A percentile compares a stretch with the other conserved stretches of the same genome.
Evolutionary conservation across 2,113 vertebrate genomes (phyloP).

Genomic region (Microcebus jonahi): DNA sequence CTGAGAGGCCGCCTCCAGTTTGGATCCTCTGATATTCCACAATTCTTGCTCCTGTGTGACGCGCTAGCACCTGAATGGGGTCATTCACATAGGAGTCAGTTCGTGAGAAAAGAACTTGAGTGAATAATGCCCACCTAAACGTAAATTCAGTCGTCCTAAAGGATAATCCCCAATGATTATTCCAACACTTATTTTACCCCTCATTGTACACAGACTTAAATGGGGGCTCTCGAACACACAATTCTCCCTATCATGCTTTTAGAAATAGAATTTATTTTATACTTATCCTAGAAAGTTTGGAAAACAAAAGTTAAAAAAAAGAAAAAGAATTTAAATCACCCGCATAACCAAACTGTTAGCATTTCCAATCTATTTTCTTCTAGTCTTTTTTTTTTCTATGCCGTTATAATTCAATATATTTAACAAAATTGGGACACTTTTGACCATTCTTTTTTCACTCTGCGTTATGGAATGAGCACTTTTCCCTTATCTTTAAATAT

Average conservation of each 20-base stretch:
- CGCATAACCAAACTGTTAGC: background rate
- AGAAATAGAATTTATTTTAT: conserved; percentile 32
- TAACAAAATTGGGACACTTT: background rate
- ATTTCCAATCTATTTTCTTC: conserved; percentile 32
- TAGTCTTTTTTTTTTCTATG: conserved; percentile 39
- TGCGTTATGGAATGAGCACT: background rate
- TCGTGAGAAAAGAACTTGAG: background rate
- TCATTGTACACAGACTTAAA: too few species aligned
- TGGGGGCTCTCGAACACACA: background rate
- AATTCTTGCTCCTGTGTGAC: background rate
- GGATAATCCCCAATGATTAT: background rate
- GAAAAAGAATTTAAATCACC: background rate
- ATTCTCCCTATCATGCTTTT: background rate
- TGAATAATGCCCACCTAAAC: background rate
- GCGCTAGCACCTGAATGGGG: background rate
- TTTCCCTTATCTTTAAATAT: background rate
- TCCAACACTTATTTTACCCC: background rate
- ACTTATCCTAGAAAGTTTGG: background rate
- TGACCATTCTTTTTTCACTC: background rate
- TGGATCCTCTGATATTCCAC: background rate
- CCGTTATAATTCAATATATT: background rate
- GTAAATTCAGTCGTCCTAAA: background rate
- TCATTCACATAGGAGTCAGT: background rate
- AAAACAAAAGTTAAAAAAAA: background rate
- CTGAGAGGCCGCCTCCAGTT: background rate